Conservation (phyloP, 2,113 vertebrate species). For the Daphoenositta chrysoptera region DNA sequence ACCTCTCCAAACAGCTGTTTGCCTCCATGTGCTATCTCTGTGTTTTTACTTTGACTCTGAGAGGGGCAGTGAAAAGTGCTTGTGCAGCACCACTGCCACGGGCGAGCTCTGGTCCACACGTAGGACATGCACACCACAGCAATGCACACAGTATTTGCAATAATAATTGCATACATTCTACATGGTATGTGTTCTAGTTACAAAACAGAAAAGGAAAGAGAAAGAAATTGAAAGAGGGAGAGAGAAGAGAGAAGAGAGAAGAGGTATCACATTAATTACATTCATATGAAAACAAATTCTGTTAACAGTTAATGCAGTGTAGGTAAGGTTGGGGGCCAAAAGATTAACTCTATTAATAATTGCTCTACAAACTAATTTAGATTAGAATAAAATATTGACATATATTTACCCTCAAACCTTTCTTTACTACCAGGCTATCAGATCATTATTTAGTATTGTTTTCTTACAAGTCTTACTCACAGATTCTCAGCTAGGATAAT, state of each 20-base stretch:
- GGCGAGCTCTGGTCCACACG: accelerated
- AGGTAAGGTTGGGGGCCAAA: not conserved
- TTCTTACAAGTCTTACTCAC: not conserved
- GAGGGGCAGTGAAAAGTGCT: not conserved
- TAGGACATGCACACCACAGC: not conserved
- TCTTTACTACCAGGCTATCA: not conserved
- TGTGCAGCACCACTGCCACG: not conserved
- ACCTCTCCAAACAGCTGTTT: not conserved
- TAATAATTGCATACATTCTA: not conserved
- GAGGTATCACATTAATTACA: not conserved
- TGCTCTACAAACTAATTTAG: not conserved
- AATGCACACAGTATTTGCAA: not conserved
- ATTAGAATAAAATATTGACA: not conserved
- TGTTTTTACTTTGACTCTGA: not conserved
- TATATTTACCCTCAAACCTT: not conserved
- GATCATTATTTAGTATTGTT: not conserved
- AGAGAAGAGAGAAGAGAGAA: not conserved
- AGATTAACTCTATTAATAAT: not conserved
- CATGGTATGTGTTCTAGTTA: not conserved
- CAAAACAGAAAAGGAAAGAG: not conserved
- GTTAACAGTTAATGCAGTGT: not conserved
- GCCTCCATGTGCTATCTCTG: not conserved
- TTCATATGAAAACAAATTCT: not conserved
- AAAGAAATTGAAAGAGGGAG: not conserved
- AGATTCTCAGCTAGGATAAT: not conserved